phyloP scores from a whole-genome alignment of 2,113 vertebrate species.

The Microtus ochrogaster region DNA sequence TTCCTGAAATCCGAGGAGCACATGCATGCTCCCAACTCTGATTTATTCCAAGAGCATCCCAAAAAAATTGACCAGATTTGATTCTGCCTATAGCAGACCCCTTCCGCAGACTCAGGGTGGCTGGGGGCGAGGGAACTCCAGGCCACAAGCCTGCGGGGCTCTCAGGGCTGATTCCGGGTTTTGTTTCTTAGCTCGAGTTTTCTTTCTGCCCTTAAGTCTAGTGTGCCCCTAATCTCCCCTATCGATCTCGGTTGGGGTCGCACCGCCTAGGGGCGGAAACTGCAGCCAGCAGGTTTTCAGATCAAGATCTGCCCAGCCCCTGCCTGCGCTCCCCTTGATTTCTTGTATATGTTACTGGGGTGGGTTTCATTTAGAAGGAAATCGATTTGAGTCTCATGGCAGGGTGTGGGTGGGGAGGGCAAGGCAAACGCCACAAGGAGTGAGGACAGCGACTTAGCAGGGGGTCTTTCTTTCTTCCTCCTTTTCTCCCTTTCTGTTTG shows the following conservation, averaged over 20 bases:
- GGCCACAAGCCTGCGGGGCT: background rate
- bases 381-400: background rate
- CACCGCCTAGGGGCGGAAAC: rapidly evolving
- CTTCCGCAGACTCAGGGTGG: background rate
- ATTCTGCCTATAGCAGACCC: background rate
- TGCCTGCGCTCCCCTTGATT: rapidly evolving
- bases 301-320: background rate
- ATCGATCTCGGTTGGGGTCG: rapidly evolving
- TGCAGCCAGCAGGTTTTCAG: background rate
- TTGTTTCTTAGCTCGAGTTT: background rate
- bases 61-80: background rate
- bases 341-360: background rate
- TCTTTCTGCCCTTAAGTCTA: background rate
- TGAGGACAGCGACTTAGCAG: too few species aligned
- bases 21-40: rapidly evolving
- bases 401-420: background rate
- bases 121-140: rapidly evolving
- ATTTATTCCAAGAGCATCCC: background rate
- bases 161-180: background rate
- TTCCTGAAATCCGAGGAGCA: rapidly evolving
- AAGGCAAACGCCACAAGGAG: background rate
- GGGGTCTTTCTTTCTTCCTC: background rate
- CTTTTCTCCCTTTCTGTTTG: background rate
- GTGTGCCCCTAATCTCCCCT: background rate
- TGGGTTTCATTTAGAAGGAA: background rate